Conservation (phyloP, 2,113 vertebrate species). For the Thamnaconus septentrionalis region DNA sequence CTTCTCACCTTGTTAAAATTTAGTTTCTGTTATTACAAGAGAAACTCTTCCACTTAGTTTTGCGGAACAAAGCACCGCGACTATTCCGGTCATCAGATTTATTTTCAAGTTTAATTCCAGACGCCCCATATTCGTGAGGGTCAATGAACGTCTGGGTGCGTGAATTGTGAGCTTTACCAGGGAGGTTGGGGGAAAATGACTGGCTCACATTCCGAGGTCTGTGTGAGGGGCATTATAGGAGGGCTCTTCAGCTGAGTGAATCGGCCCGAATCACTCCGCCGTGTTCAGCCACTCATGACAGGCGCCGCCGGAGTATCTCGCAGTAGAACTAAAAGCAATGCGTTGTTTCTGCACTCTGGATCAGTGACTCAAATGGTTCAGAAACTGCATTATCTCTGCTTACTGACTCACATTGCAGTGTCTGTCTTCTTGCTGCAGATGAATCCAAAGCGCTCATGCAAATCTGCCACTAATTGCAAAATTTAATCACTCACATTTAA, state of each 20-base stretch:
- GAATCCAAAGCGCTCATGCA: too few relatives aligned
- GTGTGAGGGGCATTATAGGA: constrained; percentile 50
- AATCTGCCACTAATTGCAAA: too few relatives aligned
- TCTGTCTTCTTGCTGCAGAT: too few relatives aligned
- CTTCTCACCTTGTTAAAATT: too few relatives aligned
- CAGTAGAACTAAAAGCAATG: too few relatives aligned
- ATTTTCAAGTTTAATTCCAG: constrained; percentile 31
- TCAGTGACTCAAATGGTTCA: too few relatives aligned
- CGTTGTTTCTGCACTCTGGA: too few relatives aligned
- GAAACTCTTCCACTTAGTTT: not conserved
- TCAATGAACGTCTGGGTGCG: too few relatives aligned
- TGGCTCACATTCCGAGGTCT: constrained; percentile 49
- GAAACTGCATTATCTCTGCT: too few relatives aligned
- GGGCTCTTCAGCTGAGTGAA: constrained; percentile 64
- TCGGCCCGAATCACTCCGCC: constrained; percentile 62
- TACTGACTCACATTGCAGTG: too few relatives aligned
- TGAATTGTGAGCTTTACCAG: too few relatives aligned
- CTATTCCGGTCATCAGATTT: constrained; percentile 18
- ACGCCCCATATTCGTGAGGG: constrained; percentile 4
- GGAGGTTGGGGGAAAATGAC: constrained; percentile 43
- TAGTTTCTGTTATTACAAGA: too few relatives aligned
- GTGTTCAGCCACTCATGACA: constrained; percentile 61
- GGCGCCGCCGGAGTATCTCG: constrained; percentile 14
- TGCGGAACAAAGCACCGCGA: constrained; percentile 10
- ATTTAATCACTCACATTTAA: constrained; percentile 29